Conservation (phyloP, 2,797 vertebrate species). For the Alcedo quadribrachys region DNA sequence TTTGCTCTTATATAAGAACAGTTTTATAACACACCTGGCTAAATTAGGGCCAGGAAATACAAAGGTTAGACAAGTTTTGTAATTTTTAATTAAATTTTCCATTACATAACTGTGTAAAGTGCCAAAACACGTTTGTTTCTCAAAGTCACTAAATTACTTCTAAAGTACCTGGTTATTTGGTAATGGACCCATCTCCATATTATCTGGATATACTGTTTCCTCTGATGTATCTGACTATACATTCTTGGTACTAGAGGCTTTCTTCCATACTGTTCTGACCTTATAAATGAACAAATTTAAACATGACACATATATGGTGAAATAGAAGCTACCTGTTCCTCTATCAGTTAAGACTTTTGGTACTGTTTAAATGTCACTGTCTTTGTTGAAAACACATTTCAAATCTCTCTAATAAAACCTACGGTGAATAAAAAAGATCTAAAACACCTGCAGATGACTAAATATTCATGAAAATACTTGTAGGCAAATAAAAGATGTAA, state of each 20-base stretch:
- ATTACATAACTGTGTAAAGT: not conserved
- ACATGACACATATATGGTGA: not conserved
- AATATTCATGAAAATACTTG: not conserved
- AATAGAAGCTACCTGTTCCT: not conserved
- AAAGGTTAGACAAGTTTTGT: conserved; percentile 2
- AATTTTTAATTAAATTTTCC: conserved; percentile 34
- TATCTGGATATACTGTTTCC: not conserved
- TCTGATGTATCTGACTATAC: not conserved
- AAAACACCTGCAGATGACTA: not conserved
- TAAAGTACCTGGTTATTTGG: not conserved
- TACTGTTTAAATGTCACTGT: not conserved
- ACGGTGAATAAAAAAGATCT: not conserved
- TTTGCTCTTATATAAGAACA: not conserved
- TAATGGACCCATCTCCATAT: not conserved
- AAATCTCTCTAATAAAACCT: not conserved
- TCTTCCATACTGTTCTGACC: not conserved
- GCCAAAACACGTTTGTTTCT: conserved; percentile 4
- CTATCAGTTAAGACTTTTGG: not conserved
- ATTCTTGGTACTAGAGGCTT: not conserved
- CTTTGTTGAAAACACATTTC: not conserved
- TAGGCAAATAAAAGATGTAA: not conserved
- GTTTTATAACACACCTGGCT: not conserved
- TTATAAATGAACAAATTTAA: not conserved
- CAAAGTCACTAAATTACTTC: not conserved
- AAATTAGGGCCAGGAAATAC: not conserved